phyloP scores from a whole-genome alignment of 2,113 vertebrate species.

The Lampris megalopsis region DNA sequence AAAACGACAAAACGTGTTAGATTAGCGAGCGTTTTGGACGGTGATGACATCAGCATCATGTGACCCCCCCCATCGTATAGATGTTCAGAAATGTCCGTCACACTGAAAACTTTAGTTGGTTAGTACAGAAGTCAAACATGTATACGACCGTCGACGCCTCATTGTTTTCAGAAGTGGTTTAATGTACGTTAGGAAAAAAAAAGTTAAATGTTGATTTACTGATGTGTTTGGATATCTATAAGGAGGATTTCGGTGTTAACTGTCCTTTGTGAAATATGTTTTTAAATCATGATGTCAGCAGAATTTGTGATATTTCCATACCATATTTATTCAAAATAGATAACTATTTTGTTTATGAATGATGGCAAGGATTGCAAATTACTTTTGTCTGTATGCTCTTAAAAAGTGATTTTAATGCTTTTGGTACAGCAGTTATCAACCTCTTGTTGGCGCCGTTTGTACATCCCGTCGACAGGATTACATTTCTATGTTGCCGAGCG shows the following conservation, averaged over 20 bases:
- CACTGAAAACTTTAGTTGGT: conserved; percentile 47
- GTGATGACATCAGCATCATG: conserved; percentile 30
- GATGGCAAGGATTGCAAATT: conserved; percentile 8
- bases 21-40: conserved; percentile 43
- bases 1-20: conserved; percentile 78
- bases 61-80: conserved; percentile 19
- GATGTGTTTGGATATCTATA: conserved; percentile 47
- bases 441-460: conserved; percentile 4
- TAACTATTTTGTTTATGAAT: conserved; percentile 24
- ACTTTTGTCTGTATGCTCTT: conserved; percentile 76
- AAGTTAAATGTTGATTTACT: conserved; percentile 50
- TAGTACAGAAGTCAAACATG: conserved; percentile 28
- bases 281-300: conserved; percentile 47
- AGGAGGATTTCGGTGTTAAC: conserved; percentile 51
- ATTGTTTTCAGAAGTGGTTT: conserved; percentile 42
- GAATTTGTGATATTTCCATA: conserved; percentile 32
- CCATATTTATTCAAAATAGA: conserved; percentile 32
- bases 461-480: background rate
- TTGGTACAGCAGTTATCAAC: conserved; percentile 5
- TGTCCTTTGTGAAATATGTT: conserved; percentile 63
- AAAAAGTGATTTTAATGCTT: conserved; percentile 9
- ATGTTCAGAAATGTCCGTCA: conserved; percentile 54
- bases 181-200: conserved; percentile 55
- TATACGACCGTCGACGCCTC: conserved; percentile 36
- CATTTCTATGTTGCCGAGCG: conserved; percentile 28